These are phyloP conservation scores for Avahi laniger DNA, from an alignment of 2,797 vertebrate genomes.

Conservation along the genomic window DNA sequence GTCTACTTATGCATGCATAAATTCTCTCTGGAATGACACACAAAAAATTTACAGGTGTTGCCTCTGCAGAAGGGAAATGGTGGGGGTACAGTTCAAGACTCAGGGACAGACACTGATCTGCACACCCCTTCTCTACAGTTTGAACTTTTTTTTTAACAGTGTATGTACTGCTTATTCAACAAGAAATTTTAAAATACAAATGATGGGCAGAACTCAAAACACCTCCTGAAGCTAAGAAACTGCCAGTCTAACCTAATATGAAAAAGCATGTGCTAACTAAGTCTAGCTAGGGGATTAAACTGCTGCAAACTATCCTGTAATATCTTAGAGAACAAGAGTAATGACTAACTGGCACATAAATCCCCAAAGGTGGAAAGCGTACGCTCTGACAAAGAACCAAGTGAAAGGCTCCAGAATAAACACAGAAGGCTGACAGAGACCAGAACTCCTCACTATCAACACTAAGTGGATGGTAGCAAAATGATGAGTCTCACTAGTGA, in stretches of 20 bases:
- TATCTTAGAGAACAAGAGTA: slow-evolving; percentile 36
- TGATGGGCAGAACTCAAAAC: not conserved
- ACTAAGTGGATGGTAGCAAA: not conserved
- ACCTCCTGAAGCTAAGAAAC: not conserved
- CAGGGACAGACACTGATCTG: not conserved
- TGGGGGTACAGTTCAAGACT: not conserved
- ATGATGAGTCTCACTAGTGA: not conserved
- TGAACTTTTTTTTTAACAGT: not conserved
- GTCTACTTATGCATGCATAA: not conserved
- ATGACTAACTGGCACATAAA: not conserved
- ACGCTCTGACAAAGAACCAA: not conserved
- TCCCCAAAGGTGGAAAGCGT: not conserved
- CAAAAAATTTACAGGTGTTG: not conserved
- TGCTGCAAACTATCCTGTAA: not conserved
- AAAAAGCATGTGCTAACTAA: not conserved
- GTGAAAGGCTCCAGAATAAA: slow-evolving; percentile 27
- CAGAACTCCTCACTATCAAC: slow-evolving; percentile 19
- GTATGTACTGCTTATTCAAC: not conserved
- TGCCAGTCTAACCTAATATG: not conserved
- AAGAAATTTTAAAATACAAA: slow-evolving; percentile 39
- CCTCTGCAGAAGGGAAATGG: slow-evolving; percentile 7
- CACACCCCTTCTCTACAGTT: not conserved
- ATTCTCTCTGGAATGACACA: not conserved
- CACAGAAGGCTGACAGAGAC: slow-evolving; percentile 23
- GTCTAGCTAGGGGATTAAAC: not conserved